Percentiles rank a stretch among this genome's conserved stretches.
These are phyloP conservation scores for Gyrodactylus salaris DNA, from an alignment of 1,140 invertebrate genomes.

Conservation along the genomic window DNA sequence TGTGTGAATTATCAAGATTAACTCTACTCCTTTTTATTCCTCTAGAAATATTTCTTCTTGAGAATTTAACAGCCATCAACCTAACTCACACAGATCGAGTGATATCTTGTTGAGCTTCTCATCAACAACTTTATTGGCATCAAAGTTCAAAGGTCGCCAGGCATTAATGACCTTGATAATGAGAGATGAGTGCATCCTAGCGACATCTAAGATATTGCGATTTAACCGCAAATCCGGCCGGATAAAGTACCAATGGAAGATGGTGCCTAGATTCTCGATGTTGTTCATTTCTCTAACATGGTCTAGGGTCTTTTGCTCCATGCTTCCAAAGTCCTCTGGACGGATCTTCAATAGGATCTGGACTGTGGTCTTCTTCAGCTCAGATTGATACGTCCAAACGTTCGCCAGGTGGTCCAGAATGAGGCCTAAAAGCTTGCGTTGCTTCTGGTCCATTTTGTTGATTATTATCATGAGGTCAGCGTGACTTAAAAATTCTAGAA, in stretches of 20 bases:
- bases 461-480: background rate
- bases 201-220: background rate
- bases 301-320: background rate
- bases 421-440: background rate
- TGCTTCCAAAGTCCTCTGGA: background rate
- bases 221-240: background rate
- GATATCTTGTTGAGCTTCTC: no score
- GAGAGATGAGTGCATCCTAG: background rate
- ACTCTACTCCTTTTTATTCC: no score
- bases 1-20: no score
- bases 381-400: background rate
- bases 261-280: background rate
- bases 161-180: background rate
- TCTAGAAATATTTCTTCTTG: no score
- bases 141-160: background rate
- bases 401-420: background rate
- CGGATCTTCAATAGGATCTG: background rate
- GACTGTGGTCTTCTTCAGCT: background rate
- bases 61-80: no score
- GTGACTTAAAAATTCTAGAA: background rate
- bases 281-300: background rate
- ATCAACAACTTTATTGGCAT: background rate
- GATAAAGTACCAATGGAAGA: background rate
- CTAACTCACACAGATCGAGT: no score
- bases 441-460: background rate